Evolutionary conservation across 2,888 invertebrate species (phyloP), one percentile per base, ranked within the genome.

Genomic region (Matsumyia berberina): DNA sequence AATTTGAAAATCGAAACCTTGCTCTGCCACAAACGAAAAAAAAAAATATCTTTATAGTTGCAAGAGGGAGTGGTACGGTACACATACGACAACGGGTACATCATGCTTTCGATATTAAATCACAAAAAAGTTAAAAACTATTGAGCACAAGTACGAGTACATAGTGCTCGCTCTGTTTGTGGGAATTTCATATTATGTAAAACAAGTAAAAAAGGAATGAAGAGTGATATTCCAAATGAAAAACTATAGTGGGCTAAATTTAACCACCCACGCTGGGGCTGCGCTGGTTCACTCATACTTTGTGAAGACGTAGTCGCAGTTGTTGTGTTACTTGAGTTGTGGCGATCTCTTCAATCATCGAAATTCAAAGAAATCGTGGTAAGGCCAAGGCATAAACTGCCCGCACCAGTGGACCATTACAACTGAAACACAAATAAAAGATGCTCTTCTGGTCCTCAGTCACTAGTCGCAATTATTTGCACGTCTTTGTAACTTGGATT

Each of bases 181-280:
- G 46, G 49, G 6, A 49, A 72, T 19, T 55, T 58, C 31, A 67
- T 37, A 80, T 70, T 78, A 70, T 78, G 39, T 62, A 80, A 80
- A 73, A 60, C 24, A 58, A 76, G 37, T 44, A 29, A 60, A 72
- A 67, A 78, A 73, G 55, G 17, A 77, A 4, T 24, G 4, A 24
- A 24, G 24, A 74, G 57, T 73, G 33, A 78, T 73, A 74, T 81
- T 69, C 42, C 62, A 58, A 83, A 62, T 73, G 73, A 49, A 62
- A 79, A 83, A 83, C 73, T 78, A 67, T 78, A 39, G 78, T 83
- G 83, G 78, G 83, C 78, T 83, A 83, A 78, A 83, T 83, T 73
- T 83, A 83, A 73, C 78, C 78, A 78, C 83, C 83, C 83, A 83
- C 83, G 83, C 83, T 35, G 62, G 55, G 46, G 53, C 29, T 82